Evolutionary conservation across 2,113 vertebrate species (phyloP).

Genomic region (Dascyllus trimaculatus): DNA sequence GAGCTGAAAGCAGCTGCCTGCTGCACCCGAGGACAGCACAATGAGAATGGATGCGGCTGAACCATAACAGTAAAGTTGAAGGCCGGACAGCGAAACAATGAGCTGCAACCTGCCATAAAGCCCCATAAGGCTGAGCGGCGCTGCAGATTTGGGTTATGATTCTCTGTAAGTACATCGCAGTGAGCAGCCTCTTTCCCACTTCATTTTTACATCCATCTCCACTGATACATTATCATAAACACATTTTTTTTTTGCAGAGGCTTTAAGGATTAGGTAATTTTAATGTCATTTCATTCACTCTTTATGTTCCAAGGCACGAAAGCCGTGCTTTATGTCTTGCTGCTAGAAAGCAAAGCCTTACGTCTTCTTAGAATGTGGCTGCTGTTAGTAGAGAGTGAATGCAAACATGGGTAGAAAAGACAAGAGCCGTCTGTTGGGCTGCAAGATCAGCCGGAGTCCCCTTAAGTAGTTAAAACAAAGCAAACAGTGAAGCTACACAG

Average conservation of each 20-base stretch:
- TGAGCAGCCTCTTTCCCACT: not conserved
- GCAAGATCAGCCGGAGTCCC: conserved; percentile 30
- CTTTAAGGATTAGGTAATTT: not conserved
- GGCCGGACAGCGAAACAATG: conserved; percentile 11
- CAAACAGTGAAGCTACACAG: conserved; percentile 1
- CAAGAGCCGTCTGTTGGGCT: conserved; percentile 21
- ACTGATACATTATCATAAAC: not conserved
- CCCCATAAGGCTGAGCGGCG: conserved; percentile 6
- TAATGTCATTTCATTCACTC: not conserved
- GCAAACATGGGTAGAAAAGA: not conserved
- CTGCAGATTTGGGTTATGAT: conserved; percentile 13
- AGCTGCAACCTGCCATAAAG: conserved; percentile 4
- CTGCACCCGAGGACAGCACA: not conserved
- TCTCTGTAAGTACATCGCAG: conserved; percentile 8
- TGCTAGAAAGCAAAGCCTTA: conserved; percentile 8
- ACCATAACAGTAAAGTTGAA: conserved; percentile 7
- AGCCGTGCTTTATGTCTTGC: not conserved
- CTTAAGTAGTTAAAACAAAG: conserved; percentile 32
- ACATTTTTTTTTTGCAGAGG: not conserved
- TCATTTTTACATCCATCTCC: conserved; percentile 4
- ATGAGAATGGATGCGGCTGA: not conserved
- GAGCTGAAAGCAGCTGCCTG: conserved; percentile 8
- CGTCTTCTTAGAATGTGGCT: not conserved
- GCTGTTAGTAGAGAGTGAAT: conserved; percentile 6
- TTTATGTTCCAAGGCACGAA: not conserved